Base-by-base conservation (phyloP, 2,888 invertebrate species). In the Cryptophagus acutangulus region DNA sequence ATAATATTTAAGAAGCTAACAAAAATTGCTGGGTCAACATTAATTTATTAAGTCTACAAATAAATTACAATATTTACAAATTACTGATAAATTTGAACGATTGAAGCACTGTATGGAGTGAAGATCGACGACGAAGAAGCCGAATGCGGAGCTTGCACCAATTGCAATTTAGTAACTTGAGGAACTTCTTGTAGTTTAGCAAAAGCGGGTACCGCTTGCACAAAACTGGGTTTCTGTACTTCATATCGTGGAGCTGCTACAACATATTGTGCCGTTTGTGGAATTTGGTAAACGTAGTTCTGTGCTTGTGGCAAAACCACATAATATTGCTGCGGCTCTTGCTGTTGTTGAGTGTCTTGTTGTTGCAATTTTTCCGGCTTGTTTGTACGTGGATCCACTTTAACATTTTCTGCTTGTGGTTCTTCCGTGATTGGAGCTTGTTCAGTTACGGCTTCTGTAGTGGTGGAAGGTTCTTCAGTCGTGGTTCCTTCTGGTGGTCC, bases 281-380 rank as follows among this genome's bases (percentile, higher is more conserved):
- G 45, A 10, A 58, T 33, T 4, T 55, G 44, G 39, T 61, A 63
- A 2, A 63, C 51, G 12, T 62, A 48, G 28, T 59, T 63, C 42
- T 65, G 61, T 9, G 41, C 51, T 49, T 61, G 65, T 6, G 64
- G 64, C 31, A 63, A 39, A 2, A 64, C 52, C 4, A 65, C 55
- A 29, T 49, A 58, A 26, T 51, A 40, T 24, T 39, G 44, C 36
- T 45, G 33, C 24, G 44, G 35, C 45, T 42, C 31, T 33, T 25
- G 33, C 34, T 36, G 28, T 2, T 38, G 40, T 41, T 48, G 33
- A 1, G 30, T 25, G 2, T 12, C 29, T 31, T 33, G 31, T 36
- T 33, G 17, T 33, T 49, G 41, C 17, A 31, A 36, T 17, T 44
- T 40, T 25, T 41, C 36, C 2, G 45, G 10, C n/a, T 6, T 31